phyloP scores from a whole-genome alignment of 2,113 vertebrate genomes.

The Anarhynchus alexandrinus region DNA sequence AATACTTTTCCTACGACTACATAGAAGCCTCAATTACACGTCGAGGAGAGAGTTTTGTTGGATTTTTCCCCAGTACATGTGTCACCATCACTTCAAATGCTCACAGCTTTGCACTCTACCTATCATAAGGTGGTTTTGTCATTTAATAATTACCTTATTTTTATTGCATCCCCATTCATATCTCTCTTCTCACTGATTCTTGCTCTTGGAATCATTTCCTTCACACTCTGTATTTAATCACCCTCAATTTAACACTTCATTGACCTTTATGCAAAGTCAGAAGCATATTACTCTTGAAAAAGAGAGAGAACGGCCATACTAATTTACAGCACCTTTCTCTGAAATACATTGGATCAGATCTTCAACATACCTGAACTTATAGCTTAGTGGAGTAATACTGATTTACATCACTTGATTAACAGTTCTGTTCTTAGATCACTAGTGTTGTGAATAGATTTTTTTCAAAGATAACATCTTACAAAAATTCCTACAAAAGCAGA shows the following conservation, averaged over 20 bases:
- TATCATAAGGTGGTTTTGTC: background rate
- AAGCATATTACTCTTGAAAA: constrained; percentile 4
- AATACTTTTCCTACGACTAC: background rate
- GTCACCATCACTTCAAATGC: background rate
- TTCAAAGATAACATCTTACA: background rate
- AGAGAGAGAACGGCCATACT: background rate
- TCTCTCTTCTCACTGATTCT: background rate
- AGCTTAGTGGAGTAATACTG: background rate
- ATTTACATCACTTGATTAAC: background rate
- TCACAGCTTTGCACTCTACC: background rate
- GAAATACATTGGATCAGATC: background rate
- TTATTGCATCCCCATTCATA: background rate
- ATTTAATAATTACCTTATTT: background rate
- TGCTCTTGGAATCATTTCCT: background rate
- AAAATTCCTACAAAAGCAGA: background rate
- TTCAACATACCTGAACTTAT: background rate
- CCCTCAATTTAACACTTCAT: constrained; percentile 47
- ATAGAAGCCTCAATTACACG: background rate
- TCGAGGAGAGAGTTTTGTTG: background rate
- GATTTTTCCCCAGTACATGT: background rate
- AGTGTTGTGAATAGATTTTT: background rate
- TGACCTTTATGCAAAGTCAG: constrained; percentile 35
- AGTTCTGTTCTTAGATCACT: background rate
- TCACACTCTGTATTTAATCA: constrained; percentile 3
- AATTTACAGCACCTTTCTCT: background rate